Evolutionary conservation across 2,113 vertebrate genomes (phyloP), one percentile per base, ranked within the genome.

Genomic region (Cyphomyrus plagiostoma): DNA sequence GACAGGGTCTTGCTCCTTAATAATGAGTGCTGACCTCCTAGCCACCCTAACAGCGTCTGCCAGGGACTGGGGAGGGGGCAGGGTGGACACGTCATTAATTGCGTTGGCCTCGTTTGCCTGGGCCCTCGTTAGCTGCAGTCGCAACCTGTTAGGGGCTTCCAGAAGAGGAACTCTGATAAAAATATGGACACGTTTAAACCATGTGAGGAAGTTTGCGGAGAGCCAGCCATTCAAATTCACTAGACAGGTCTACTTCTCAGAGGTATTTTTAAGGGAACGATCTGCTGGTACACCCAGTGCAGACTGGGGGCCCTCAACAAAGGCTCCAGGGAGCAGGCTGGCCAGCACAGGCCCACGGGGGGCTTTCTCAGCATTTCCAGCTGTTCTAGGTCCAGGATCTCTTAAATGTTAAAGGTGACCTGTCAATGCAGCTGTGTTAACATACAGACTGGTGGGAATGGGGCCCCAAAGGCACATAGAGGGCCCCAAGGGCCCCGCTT

Each of bases 31-130:
- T 96, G 96, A 97, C 97, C 96, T 96, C 95, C 95, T 95, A 95
- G 94, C 96, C 95, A 95, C 95, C 95, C 93, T 95, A 94, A 95
- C 95, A 94, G 95, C 95, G 92, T 1, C n/a, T 19, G 88, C 23
- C 87, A 86, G 95, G 91, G 70, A 94, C 42, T 9, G 91, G 56
- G 95, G 96, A 95, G 96, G 96, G 95, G 90, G 96, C 96, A 97
- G 97, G 92, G 97, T 95, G 97, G 97, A 96, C 96, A 98, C 97
- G 97, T 98, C 98, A 99, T 99, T 99, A 98, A 97, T 97, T 96
- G 95, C 96, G 95, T 93, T 97, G 97, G 96, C 96, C 95, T 94
- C 93, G 97, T 97, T 97, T 96, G 96, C 96, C 96, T 96, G 95
- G 96, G 96, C 95, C 96, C 97, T 98, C 97, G 97, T 98, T 98